These are phyloP conservation scores for Rissa tridactyla DNA, from an alignment of 2,113 vertebrate species.

Conservation along the genomic window DNA sequence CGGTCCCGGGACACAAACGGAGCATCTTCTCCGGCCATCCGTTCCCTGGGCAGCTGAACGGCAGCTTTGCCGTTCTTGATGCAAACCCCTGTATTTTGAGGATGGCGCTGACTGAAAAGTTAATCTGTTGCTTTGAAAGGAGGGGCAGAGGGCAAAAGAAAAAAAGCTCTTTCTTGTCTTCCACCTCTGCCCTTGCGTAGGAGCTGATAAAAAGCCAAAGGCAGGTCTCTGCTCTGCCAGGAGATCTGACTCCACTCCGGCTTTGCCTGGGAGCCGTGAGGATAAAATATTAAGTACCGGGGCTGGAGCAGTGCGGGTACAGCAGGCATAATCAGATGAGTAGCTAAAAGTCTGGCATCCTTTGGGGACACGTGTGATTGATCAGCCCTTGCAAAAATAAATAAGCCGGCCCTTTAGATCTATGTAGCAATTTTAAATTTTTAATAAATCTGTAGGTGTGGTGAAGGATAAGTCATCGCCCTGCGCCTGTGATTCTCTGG, in stretches of 20 bases:
- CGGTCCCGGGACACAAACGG: background rate
- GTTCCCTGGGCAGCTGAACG: background rate
- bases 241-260: background rate
- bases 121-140: slow-evolving; percentile 36
- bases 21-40: background rate
- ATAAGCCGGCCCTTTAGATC: slow-evolving; percentile 63
- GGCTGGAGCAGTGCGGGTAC: background rate
- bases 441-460: slow-evolving; percentile 57
- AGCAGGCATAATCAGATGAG: slow-evolving; percentile 68
- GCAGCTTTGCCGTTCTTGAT: background rate
- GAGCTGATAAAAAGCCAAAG: slow-evolving; percentile 12
- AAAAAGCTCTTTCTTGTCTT: slow-evolving; percentile 28
- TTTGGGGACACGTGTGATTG: slow-evolving; percentile 73
- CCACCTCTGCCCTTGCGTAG: background rate
- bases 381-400: slow-evolving; percentile 70
- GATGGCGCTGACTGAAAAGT: background rate
- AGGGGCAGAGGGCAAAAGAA: background rate
- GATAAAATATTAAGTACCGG: slow-evolving; percentile 64
- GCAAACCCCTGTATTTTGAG: background rate
- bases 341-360: slow-evolving; percentile 71
- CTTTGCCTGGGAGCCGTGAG: background rate
- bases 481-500: slow-evolving; percentile 19
- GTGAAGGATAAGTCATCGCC: slow-evolving; percentile 34
- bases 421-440: slow-evolving; percentile 71
- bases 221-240: background rate